Evolutionary conservation across 2,797 vertebrate genomes (phyloP), one percentile per base, ranked within the genome.

Genomic region (Microctenopoma steveboyesi): DNA sequence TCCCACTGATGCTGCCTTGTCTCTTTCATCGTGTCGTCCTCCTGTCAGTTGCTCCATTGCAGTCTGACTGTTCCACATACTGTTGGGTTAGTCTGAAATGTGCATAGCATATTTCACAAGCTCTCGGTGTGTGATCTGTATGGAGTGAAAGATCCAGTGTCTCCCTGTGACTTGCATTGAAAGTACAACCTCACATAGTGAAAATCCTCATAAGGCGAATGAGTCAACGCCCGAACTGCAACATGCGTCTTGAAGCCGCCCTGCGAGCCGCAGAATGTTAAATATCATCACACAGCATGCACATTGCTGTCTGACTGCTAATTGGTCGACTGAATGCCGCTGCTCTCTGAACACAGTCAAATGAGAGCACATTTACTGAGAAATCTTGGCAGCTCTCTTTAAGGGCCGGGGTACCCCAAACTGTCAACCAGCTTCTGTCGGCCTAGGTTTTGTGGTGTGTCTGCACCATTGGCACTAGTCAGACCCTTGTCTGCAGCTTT

Each of bases 1-100:
- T 64, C 74, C 48, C 3, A 57, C 40, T 69, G 79, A 78, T 8
- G 5, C 46, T 27, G 49, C 52, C 53, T 60, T 67, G 72, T 80
- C 40, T 54, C 60, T 42, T 55, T 73, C 54, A 68, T 83, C 53
- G 0, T 12, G 9, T 49, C 13, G 12, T 63, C 43, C 46, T 47
- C 40, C 59, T 57, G 79, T 79, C 74, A 51, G 54, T 59, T 11
- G 52, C 43, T 74, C 42, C 40, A 35, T 59, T 22, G 50, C 69
- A 35, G 55, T 72, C 33, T 25, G 2, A 11, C 43, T 50, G 48
- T 54, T 65, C 22, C 49, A 18, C 37, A 10, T 28, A 6, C 35
- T 59, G 69, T 43, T 63, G 51, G 37, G 37, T 65, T 63, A 33
- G 39, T 66, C 52, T 35, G 2, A 53, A 58, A 9, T 52, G 49